These are phyloP conservation scores for Aporophyla lueneburgensis DNA, from an alignment of 2,888 invertebrate genomes.

Conservation along the genomic window DNA sequence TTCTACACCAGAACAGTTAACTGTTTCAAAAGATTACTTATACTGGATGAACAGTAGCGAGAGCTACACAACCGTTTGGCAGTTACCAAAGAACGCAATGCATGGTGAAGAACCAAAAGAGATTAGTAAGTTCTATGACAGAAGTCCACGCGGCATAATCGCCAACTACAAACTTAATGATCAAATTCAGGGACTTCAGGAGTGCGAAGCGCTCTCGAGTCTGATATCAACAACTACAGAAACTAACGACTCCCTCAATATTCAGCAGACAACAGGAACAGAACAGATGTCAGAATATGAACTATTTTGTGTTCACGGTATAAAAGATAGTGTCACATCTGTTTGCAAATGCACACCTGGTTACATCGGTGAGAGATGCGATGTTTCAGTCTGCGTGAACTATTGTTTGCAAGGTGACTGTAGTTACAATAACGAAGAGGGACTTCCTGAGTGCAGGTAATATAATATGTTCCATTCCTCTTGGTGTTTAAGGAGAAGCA, in stretches of 20 bases:
- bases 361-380: not conserved
- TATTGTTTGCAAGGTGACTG: slow-evolving; percentile 8
- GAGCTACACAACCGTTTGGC: not conserved
- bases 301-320: not conserved
- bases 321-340: not conserved
- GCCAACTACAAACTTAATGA: slow-evolving; percentile 13
- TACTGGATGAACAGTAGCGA: not conserved
- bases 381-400: not conserved
- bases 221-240: slow-evolving; percentile 64
- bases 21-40: not conserved
- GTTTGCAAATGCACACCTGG: not conserved
- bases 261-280: too few species aligned
- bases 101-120: too few species aligned
- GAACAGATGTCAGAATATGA: not conserved
- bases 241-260: too few species aligned
- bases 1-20: not conserved
- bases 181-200: slow-evolving; percentile 59
- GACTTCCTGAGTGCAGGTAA: too few species aligned
- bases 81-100: not conserved
- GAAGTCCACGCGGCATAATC: not conserved
- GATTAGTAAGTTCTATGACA: too few species aligned
- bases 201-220: slow-evolving; percentile 74
- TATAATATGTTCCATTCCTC: too few species aligned
- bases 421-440: not conserved
- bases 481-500: too few species aligned